phyloP scores from a whole-genome alignment of 2,888 invertebrate genomes.

The Pristionchus japonicus region DNA sequence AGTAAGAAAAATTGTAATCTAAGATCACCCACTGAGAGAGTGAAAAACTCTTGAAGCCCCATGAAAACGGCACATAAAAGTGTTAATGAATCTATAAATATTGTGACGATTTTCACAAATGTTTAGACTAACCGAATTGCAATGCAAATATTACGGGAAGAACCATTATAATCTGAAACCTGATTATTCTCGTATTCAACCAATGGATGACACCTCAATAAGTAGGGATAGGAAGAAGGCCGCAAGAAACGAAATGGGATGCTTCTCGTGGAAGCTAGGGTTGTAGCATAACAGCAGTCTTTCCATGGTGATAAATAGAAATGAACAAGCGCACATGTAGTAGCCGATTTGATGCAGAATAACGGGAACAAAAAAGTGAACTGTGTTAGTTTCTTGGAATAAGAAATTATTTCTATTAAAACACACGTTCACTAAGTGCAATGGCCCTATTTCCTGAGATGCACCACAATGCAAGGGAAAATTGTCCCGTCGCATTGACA shows the following conservation, averaged over 20 bases:
- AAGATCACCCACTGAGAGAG: neutral
- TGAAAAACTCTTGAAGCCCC: neutral
- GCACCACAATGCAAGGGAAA: neutral
- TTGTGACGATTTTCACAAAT: too few species aligned
- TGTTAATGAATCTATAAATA: neutral
- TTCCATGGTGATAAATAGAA: neutral
- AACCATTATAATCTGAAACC: neutral
- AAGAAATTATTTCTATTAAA: too few species aligned
- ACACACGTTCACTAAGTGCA: neutral
- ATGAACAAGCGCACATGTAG: conserved; percentile 5
- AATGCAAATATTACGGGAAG: neutral
- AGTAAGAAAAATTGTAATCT: too few species aligned
- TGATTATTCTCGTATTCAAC: neutral
- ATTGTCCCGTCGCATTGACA: neutral
- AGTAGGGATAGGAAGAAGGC: neutral
- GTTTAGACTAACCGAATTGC: neutral
- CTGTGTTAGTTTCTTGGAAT: too few species aligned
- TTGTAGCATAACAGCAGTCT: neutral
- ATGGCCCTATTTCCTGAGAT: neutral
- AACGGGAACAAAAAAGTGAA: neutral
- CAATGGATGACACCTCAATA: neutral
- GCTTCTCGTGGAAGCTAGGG: neutral
- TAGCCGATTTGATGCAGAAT: neutral
- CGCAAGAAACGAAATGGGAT: neutral
- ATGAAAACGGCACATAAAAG: neutral